Base-by-base conservation (phyloP, 2,113 vertebrate species). In the Phaethon lepturus region DNA sequence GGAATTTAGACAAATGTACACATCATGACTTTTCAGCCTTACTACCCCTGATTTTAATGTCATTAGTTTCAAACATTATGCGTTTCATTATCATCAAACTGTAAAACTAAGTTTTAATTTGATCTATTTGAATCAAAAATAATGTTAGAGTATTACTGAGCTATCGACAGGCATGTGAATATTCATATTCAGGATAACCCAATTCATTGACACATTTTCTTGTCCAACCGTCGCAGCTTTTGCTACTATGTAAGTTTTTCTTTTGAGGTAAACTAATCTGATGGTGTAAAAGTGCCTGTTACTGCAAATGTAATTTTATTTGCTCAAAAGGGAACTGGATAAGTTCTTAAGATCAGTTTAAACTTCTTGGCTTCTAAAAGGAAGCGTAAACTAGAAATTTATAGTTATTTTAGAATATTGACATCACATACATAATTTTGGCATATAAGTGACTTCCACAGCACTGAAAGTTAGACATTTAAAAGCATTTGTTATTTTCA, bases 401-500 rank as follows among this genome's bases (percentile, higher is more conserved):
- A 71, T 16, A 25, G 24, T 47, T 92, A 42, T 52, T 69, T 87
- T 69, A 50, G 20, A 87, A 58, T 47, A 90, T 8, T 66, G 63
- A 76, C 59, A 79, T 38, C 44, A 24, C 6, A 68, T 10, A 44
- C 0, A 52, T 17, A 55, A 76, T 67, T 88, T 52, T 77, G 81
- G 50, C 38, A 82, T 17, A 13, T 8, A 66, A 93, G 49, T 2
- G 1, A 82, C 69, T 85, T 88, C 45, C 50, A 82, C 45, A 68
- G 35, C 16, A 69, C 42, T 75, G 40, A 15, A 72, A 74, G 17
- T 50, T 7, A 45, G 53, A 58, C n/a, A 62, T 42, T 74, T 47
- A 78, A 94, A 95, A 91, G 50, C 16, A 85, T 73, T 82, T 87
- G 29, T 73, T 94, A 58, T 85, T 81, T 95, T 91, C 62, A 24